Conservation (phyloP, 1,140 invertebrate genomes). For the Monomorium pharaonis region DNA sequence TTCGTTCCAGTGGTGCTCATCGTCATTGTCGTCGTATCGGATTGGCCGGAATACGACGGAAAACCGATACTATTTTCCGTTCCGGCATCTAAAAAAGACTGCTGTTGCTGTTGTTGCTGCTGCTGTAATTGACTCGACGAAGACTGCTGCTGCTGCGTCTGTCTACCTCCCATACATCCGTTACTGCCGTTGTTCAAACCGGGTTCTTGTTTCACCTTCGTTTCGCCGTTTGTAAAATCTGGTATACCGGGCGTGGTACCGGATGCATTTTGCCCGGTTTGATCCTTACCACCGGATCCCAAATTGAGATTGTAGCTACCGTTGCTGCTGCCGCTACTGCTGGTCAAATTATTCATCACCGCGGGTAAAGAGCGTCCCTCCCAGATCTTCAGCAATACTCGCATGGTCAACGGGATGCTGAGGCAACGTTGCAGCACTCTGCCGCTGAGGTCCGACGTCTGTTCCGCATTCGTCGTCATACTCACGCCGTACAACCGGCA, state of each 20-base stretch:
- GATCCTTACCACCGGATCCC: constrained; percentile 73
- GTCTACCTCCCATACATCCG: constrained; percentile 78
- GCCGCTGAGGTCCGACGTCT: constrained; percentile 91
- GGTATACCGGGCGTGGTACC: constrained; percentile 76
- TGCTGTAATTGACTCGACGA: constrained; percentile 70
- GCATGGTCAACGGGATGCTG: constrained; percentile 95
- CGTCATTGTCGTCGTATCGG: constrained; percentile 82
- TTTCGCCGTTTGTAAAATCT: constrained; percentile 85
- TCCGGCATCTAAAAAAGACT: constrained; percentile 86
- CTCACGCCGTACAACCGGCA: constrained; percentile 87
- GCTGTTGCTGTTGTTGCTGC: constrained; percentile 79
- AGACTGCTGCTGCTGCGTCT: constrained; percentile 58
- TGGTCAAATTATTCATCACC: constrained; percentile 76
- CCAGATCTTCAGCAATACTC: constrained; percentile 86
- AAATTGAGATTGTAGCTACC: constrained; percentile 82
- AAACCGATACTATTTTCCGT: constrained; percentile 86
- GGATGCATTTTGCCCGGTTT: constrained; percentile 78
- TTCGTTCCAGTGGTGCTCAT: constrained; percentile 63
- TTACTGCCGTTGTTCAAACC: constrained; percentile 82
- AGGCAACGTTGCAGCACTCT: constrained; percentile 95
- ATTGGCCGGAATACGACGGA: constrained; percentile 85
- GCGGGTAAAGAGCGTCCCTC: constrained; percentile 79
- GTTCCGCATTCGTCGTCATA: constrained; percentile 84
- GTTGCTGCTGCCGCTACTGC: constrained; percentile 77
- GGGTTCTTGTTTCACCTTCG: constrained; percentile 86